phyloP scores from a whole-genome alignment of 1,140 invertebrate genomes.

The Delia radicum region DNA sequence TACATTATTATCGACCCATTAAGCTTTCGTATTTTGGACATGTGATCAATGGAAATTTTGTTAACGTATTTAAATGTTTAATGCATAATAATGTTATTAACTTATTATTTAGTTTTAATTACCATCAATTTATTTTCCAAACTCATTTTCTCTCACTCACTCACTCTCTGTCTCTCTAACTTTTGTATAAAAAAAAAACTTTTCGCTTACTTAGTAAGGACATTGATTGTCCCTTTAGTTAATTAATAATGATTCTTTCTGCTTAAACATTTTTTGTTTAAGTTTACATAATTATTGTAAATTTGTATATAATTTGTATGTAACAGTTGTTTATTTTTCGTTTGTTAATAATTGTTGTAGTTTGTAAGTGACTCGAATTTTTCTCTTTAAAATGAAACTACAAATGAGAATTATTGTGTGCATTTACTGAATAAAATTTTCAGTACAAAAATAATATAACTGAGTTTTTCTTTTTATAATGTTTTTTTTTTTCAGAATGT shows the following conservation, averaged over 20 bases:
- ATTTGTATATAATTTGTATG: not conserved
- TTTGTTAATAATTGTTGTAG: constrained; percentile 3
- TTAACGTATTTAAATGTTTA: constrained; percentile 3
- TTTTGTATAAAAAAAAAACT: not conserved
- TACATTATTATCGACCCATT: too few species aligned
- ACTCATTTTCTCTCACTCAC: not conserved
- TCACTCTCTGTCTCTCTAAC: not conserved
- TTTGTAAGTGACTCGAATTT: constrained; percentile 11
- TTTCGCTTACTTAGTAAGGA: not conserved
- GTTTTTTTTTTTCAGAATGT: not conserved
- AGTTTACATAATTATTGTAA: not conserved
- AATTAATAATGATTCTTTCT: constrained; percentile 9
- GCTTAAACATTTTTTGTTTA: constrained; percentile 16
- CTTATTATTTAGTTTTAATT: constrained; percentile 14
- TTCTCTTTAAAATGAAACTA: constrained; percentile 31
- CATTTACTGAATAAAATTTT: constrained; percentile 56
- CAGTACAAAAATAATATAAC: constrained; percentile 47
- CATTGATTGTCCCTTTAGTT: constrained; percentile 10
- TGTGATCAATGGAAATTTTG: not conserved
- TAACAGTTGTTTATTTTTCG: not conserved
- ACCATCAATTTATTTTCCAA: not conserved
- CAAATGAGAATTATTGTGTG: constrained; percentile 34
- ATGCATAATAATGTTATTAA: constrained; percentile 12
- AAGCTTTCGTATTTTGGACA: not conserved
- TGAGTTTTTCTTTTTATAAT: too few species aligned